phyloP scores from a whole-genome alignment of 2,888 invertebrate genomes.

The Athalia cordata region DNA sequence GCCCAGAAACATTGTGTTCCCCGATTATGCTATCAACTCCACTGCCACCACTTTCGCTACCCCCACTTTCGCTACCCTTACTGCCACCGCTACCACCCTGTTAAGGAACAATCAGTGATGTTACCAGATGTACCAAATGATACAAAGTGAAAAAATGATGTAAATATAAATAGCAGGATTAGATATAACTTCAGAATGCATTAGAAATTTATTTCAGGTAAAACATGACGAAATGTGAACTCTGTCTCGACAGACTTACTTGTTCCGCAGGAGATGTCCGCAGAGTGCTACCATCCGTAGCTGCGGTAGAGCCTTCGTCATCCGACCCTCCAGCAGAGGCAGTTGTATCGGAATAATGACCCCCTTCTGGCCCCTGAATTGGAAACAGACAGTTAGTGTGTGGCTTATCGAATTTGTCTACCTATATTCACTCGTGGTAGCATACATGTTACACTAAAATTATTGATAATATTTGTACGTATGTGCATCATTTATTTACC shows the following conservation, averaged over 20 bases:
- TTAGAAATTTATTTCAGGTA: not conserved
- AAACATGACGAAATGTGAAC: too few relatives aligned
- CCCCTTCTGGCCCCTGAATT: slow-evolving; percentile 72
- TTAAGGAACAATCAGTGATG: slow-evolving; percentile 7
- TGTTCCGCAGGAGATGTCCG: slow-evolving; percentile 90
- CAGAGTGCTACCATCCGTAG: slow-evolving; percentile 94
- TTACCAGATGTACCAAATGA: not conserved
- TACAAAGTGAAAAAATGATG: not conserved
- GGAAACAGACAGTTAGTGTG: not conserved
- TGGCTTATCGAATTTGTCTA: too few relatives aligned
- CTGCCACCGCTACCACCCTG: slow-evolving; percentile 76
- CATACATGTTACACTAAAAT: too few relatives aligned
- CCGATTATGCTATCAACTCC: slow-evolving; percentile 94
- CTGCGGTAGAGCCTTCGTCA: slow-evolving; percentile 96
- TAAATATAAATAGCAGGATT: not conserved
- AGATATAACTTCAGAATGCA: not conserved
- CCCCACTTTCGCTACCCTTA: slow-evolving; percentile 75
- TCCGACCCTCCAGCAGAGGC: slow-evolving; percentile 94
- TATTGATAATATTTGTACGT: not conserved
- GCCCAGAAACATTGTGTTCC: slow-evolving; percentile 89
- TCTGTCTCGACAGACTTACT: slow-evolving; percentile 62
- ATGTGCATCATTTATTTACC: slow-evolving; percentile 46
- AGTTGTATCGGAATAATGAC: slow-evolving; percentile 86
- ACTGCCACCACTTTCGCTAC: slow-evolving; percentile 93
- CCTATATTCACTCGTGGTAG: too few relatives aligned